A percentile compares a stretch with the other conserved stretches of the same genome.
These are phyloP conservation scores for Acropora yongei DNA, from an alignment of 64 coral and sea anemone species.

Conservation along the genomic window DNA sequence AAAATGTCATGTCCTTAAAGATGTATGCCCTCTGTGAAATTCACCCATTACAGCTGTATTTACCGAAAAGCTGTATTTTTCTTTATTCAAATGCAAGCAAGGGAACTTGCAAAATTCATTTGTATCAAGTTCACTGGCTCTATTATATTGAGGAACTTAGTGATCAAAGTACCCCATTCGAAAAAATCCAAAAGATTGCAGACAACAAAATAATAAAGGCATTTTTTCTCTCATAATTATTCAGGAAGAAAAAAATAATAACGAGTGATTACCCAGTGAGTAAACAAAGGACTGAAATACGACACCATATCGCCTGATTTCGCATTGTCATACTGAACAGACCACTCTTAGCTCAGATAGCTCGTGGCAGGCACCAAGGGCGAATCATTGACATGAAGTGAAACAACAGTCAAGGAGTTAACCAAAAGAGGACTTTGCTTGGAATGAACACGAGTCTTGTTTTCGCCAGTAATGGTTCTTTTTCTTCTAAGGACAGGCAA, in stretches of 20 bases:
- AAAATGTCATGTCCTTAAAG: constrained; percentile 25
- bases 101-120: background rate
- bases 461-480: background rate
- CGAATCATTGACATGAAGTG: too few species aligned
- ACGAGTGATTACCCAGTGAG: background rate
- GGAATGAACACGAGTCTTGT: background rate
- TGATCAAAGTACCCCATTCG: too few species aligned
- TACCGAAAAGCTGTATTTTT: background rate
- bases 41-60: background rate
- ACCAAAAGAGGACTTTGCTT: background rate
- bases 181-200: background rate
- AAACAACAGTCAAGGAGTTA: background rate
- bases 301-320: background rate
- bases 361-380: too few species aligned
- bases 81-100: background rate
- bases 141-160: background rate
- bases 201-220: background rate
- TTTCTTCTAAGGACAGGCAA: background rate
- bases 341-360: too few species aligned
- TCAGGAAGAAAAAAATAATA: background rate
- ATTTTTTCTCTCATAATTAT: background rate
- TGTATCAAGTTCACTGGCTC: too few species aligned
- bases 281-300: constrained; percentile 7
- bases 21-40: background rate
- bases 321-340: too few species aligned